Base-by-base conservation (phyloP, 2,888 invertebrate genomes). In the Amaurobius ferox region DNA sequence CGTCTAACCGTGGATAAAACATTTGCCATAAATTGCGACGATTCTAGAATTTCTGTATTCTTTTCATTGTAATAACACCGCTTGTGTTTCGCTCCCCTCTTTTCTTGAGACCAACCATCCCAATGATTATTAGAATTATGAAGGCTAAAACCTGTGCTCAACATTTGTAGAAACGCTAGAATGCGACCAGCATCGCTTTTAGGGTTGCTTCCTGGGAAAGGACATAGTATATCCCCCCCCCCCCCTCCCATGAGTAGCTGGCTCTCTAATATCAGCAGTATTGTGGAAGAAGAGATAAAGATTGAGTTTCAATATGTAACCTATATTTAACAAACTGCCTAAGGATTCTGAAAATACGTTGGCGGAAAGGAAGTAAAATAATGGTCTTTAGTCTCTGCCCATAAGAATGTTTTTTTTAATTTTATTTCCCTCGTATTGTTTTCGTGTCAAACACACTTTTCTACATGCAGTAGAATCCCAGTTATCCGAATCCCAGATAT, bases 281-380 rank as follows among this genome's bases (percentile, higher is more conserved):
- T 23, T 23, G 23, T 55, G 5, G 55, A 23, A 23, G 23, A 55
- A 55, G 19, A 55, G 23, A 23, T 23, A 55, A 55, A 55, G 23
- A n/a, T 23, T 55, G 23, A n/a, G 55, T 55, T 55, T 55, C 23
- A 32, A 61, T 23, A 39, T 72, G 48, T 77, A 85, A 85, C 83
- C 83, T 78, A 85, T 85, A 85, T 85, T 85, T 85, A 85, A 85
- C 77, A 78, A 85, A 77, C 76, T 48, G 76, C 62, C 66, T 26
- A 73, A 30, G 13, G 26, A 67, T 39, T 48, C 83, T 30, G 48
- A 85, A 85, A 77, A 85, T 77, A 76, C n/a, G n/a, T n/a, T n/a
- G n/a, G 35, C 5, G 35, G 35, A 35, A 35, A 35, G 9, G 35
- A 35, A 35, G 9, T 35, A 9, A 35, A 35, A 35, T 5, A 35